Conservation (phyloP, 2,888 invertebrate species). For the Oscheius onirici region DNA sequence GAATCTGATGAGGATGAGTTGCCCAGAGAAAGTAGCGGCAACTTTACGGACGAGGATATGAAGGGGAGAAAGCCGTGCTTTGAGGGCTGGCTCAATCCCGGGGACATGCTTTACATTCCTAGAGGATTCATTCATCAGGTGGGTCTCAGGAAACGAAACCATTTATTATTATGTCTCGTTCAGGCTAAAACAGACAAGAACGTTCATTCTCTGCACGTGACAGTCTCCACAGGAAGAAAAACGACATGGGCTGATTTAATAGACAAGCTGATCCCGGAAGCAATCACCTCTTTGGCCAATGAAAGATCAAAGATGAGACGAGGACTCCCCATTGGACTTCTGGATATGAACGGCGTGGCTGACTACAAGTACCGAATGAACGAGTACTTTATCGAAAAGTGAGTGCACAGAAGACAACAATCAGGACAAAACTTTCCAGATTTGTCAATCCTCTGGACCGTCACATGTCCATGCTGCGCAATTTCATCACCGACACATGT, state of each 20-base stretch:
- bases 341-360: constrained; percentile 61
- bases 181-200: constrained; percentile 71
- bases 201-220: constrained; percentile 90
- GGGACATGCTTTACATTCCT: constrained; percentile 90
- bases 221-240: constrained; percentile 89
- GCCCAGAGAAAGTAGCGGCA: constrained; percentile 78
- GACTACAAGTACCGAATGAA: constrained; percentile 53
- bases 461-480: constrained; percentile 47
- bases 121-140: constrained; percentile 76
- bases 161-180: no score
- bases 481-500: constrained; percentile 73
- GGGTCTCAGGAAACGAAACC: no score
- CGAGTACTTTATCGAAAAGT: constrained; percentile 54
- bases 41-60: constrained; percentile 73
- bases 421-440: constrained; percentile 36
- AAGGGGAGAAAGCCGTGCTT: constrained; percentile 54
- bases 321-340: constrained; percentile 47
- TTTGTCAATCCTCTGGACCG: constrained; percentile 50
- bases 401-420: not conserved
- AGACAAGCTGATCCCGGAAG: constrained; percentile 77
- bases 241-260: constrained; percentile 90
- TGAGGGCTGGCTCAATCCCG: constrained; percentile 66
- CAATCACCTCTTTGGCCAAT: constrained; percentile 36
- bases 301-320: constrained; percentile 42
- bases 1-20: constrained; percentile 77